phyloP scores from a whole-genome alignment of 2,113 vertebrate species.

The Nycticryphes semicollaris region DNA sequence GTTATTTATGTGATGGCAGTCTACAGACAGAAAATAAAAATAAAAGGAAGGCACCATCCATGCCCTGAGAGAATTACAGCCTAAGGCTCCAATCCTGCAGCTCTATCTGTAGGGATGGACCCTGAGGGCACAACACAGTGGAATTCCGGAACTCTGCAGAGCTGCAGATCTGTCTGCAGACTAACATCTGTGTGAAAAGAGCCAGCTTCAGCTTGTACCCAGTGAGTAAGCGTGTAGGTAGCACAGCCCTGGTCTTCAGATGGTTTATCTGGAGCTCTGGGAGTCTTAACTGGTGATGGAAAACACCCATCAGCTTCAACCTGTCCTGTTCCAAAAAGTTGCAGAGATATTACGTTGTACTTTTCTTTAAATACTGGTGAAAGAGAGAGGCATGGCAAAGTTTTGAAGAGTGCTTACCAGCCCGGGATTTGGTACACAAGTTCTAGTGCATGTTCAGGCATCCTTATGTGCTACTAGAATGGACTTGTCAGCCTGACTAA shows the following conservation, averaged over 20 bases:
- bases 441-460: slow-evolving; percentile 7
- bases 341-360: background rate
- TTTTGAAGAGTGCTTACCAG: background rate
- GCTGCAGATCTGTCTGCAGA: background rate
- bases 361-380: background rate
- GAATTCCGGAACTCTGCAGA: background rate
- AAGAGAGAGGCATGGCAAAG: background rate
- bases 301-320: background rate
- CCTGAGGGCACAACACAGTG: background rate
- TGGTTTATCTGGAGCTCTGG: background rate
- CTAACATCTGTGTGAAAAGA: background rate
- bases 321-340: background rate
- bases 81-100: background rate
- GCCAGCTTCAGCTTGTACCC: background rate
- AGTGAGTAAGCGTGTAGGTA: background rate
- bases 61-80: background rate
- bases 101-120: background rate
- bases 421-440: background rate
- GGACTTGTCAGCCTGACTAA: slow-evolving; percentile 52
- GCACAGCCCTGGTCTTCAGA: background rate
- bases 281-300: background rate
- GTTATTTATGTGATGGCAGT: background rate
- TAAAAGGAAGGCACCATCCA: background rate
- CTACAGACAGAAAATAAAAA: background rate
- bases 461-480: background rate